Percentiles rank a stretch among this genome's conserved stretches.
Conservation (phyloP, 2,888 invertebrate species). For the Adelognathus sp. region DNA sequence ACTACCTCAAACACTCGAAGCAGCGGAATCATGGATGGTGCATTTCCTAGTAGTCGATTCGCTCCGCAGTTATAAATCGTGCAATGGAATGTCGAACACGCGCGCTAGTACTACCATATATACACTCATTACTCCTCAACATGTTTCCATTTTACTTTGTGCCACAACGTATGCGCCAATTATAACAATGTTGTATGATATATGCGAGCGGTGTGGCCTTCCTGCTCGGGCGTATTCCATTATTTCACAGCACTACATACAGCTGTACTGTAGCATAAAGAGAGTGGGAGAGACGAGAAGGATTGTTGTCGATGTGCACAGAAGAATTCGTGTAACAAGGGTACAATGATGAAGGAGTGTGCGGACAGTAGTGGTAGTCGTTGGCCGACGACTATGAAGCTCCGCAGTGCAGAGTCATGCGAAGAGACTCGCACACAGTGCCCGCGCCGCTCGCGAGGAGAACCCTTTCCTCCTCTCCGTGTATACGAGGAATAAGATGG, state of each 20-base stretch:
- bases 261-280: too few relatives aligned
- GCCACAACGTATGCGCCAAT: background rate
- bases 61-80: background rate
- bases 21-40: background rate
- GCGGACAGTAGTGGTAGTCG: too few relatives aligned
- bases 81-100: background rate
- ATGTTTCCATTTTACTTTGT: background rate
- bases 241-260: background rate
- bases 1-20: too few relatives aligned
- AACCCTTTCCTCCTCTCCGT: background rate
- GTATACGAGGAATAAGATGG: slow-evolving; percentile 42
- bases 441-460: too few relatives aligned
- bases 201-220: background rate
- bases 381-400: too few relatives aligned
- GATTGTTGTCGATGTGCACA: background rate
- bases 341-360: too few relatives aligned
- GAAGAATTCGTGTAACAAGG: background rate
- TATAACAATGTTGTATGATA: slow-evolving; percentile 10
- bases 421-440: background rate
- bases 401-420: background rate
- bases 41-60: background rate
- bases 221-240: background rate
- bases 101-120: background rate
- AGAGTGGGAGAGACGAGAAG: background rate
- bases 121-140: too few relatives aligned